Conservation (phyloP, 2,113 vertebrate genomes). For the Columba livia region DNA sequence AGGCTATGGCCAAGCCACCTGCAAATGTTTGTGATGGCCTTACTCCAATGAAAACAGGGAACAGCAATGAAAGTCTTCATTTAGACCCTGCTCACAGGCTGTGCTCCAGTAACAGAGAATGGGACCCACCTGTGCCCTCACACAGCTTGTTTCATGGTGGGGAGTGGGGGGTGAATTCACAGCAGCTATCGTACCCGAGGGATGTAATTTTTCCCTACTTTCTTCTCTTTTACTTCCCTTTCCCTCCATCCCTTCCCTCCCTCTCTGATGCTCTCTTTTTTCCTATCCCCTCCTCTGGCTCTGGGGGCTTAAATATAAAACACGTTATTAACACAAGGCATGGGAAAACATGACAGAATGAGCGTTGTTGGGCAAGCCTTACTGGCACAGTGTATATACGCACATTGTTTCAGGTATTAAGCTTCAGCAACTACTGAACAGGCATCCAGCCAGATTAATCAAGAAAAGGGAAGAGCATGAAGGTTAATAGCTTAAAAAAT, state of each 20-base stretch:
- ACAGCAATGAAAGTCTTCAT: constrained; percentile 84
- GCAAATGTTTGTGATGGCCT: constrained; percentile 85
- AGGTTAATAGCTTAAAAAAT: constrained; percentile 30
- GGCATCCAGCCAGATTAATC: constrained; percentile 18
- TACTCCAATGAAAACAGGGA: constrained; percentile 82
- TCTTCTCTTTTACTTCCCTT: not conserved
- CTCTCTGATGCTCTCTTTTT: not conserved
- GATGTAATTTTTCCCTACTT: not conserved
- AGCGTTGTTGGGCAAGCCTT: not conserved
- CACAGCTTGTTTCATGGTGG: constrained; percentile 40
- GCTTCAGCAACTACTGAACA: constrained; percentile 17
- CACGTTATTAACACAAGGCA: not conserved
- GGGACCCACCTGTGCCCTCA: constrained; percentile 78
- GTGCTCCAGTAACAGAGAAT: constrained; percentile 67
- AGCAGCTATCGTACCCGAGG: constrained; percentile 48
- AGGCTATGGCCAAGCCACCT: constrained; percentile 87
- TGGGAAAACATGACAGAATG: constrained; percentile 31
- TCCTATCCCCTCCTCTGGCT: not conserved
- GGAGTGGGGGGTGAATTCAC: constrained; percentile 45
- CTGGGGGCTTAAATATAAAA: not conserved
- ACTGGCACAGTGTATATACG: not conserved
- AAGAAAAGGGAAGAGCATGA: constrained; percentile 13
- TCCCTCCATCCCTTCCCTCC: not conserved
- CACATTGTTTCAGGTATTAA: constrained; percentile 8
- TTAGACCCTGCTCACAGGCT: constrained; percentile 70